Percentiles rank a stretch among this genome's conserved stretches.
phyloP scores from a whole-genome alignment of 2,113 vertebrate genomes.

The Bufo bufo region DNA sequence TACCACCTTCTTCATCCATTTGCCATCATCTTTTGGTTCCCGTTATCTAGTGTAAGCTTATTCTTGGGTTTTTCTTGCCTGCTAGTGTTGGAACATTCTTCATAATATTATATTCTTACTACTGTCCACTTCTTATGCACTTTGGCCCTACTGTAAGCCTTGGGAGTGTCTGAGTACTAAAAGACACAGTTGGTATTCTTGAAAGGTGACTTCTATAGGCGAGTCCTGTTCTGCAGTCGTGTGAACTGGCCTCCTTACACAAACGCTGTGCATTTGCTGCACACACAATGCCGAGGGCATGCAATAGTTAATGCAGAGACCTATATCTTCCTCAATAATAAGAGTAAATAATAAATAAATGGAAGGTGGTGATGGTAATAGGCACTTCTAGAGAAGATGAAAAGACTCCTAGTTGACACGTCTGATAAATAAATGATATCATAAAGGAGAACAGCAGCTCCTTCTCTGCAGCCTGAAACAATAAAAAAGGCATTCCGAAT shows the following conservation, averaged over 20 bases:
- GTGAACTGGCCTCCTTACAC: neutral
- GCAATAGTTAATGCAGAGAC: conserved; percentile 25
- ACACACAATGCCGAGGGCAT: neutral
- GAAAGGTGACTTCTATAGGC: no score
- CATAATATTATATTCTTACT: no score
- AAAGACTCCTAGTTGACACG: conserved; percentile 50
- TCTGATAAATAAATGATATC: conserved; percentile 57
- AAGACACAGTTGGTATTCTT: no score
- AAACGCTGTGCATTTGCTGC: neutral
- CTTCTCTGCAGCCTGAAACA: conserved; percentile 52
- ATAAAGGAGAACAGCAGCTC: conserved; percentile 55
- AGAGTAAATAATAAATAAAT: conserved; percentile 55
- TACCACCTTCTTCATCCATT: no score
- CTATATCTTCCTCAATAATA: conserved; percentile 37
- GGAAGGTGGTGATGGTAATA: conserved; percentile 54
- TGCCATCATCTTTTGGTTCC: no score
- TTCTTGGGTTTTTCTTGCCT: no score
- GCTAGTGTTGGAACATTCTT: no score
- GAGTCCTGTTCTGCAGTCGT: no score
- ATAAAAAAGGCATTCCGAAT: conserved; percentile 51
- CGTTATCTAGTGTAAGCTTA: no score
- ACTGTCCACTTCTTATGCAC: no score
- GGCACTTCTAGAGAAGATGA: conserved; percentile 56
- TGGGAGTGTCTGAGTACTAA: no score
- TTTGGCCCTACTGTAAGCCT: no score